These are phyloP conservation scores for Diplosoma virens DNA, from an alignment of 23 tunicate genomes.

Conservation along the genomic window DNA sequence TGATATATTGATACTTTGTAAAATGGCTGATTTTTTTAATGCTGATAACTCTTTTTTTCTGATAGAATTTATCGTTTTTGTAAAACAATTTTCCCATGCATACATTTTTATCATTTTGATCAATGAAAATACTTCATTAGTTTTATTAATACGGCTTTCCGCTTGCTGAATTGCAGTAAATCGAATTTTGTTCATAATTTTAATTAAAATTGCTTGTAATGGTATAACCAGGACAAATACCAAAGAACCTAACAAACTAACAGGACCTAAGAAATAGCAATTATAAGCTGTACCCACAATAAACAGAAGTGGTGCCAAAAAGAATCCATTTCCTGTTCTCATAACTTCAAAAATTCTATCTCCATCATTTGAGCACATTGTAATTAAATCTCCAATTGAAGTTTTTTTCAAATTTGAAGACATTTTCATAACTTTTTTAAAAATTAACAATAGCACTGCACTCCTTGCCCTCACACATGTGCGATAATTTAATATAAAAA, in stretches of 20 bases:
- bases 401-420: constrained; percentile 13
- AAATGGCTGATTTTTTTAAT: constrained; percentile 18
- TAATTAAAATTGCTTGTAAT: constrained; percentile 35
- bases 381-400: constrained; percentile 72
- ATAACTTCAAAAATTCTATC: constrained; percentile 68
- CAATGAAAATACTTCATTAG: constrained; percentile 65
- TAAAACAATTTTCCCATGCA: constrained; percentile 75
- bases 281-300: constrained; percentile 46
- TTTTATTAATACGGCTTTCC: constrained; percentile 49
- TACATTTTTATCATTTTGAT: constrained; percentile 90
- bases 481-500: constrained; percentile 56
- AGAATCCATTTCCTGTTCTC: constrained; percentile 27
- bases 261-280: constrained; percentile 56
- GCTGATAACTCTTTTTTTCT: constrained; percentile 46
- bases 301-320: constrained; percentile 57
- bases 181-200: constrained; percentile 42
- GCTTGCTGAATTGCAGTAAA: constrained; percentile 36
- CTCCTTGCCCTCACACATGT: constrained; percentile 53
- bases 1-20: constrained; percentile 59
- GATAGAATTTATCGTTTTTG: constrained; percentile 17
- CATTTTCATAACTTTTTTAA: constrained; percentile 56
- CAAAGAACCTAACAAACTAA: constrained; percentile 58
- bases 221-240: constrained; percentile 38
- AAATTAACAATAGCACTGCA: constrained; percentile 48
- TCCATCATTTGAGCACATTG: constrained; percentile 84